Conservation (phyloP, 2,888 invertebrate species). For the Cactoblastis cactorum region DNA sequence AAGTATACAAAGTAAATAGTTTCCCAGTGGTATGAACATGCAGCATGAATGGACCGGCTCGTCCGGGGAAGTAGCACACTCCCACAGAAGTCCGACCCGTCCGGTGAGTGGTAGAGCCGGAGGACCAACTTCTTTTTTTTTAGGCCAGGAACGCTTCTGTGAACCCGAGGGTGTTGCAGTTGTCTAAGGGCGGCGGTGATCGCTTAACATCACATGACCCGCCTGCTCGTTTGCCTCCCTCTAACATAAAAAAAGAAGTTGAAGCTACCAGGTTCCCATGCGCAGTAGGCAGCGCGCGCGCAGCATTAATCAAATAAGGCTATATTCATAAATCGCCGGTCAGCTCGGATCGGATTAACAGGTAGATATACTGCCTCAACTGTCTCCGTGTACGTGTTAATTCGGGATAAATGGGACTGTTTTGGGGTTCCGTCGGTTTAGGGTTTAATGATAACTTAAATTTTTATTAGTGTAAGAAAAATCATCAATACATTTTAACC, state of each 20-base stretch:
- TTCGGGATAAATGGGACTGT: conserved; percentile 33
- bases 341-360: conserved; percentile 55
- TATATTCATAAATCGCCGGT: conserved; percentile 52
- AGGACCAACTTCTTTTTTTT: no score
- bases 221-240: no score
- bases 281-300: conserved; percentile 9
- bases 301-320: conserved; percentile 42
- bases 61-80: no score
- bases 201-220: no score
- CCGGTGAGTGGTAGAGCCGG: no score
- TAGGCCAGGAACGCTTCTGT: no score
- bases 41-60: no score
- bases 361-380: conserved; percentile 31
- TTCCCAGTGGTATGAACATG: no score
- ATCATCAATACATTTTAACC: not conserved
- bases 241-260: not conserved
- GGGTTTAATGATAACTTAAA: not conserved
- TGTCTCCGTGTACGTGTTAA: conserved; percentile 41
- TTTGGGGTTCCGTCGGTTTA: conserved; percentile 29
- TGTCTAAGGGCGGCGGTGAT: no score
- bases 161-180: no score
- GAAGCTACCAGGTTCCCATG: conserved; percentile 2
- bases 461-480: not conserved
- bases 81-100: no score
- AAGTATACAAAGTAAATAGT: no score